Percentiles rank a stretch among this genome's conserved stretches.
phyloP scores from a whole-genome alignment of 1,140 invertebrate genomes.

The Choristoneura fumiferana region DNA sequence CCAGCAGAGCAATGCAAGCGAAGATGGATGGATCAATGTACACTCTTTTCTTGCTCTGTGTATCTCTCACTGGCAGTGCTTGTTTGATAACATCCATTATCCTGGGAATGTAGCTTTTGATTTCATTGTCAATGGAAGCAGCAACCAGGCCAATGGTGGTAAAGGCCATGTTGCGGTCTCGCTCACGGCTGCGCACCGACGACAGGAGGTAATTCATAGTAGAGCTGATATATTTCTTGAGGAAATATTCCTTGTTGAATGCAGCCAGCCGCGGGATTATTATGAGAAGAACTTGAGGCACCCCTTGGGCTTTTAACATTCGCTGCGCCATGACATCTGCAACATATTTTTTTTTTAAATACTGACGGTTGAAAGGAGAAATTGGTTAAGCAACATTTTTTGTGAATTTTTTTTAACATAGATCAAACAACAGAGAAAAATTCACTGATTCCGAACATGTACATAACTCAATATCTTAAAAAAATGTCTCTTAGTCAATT shows the following conservation, averaged over 20 bases:
- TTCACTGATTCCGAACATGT: no score
- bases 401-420: no score
- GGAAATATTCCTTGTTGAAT: conserved; percentile 92
- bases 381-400: no score
- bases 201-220: conserved; percentile 89
- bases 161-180: conserved; percentile 92
- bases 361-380: no score
- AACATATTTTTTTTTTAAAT: no score
- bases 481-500: no score
- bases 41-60: conserved; percentile 84
- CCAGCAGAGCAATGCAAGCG: conserved; percentile 95
- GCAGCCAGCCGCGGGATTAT: conserved; percentile 96
- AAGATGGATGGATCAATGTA: conserved; percentile 94
- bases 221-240: conserved; percentile 86
- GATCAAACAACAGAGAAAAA: no score
- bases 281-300: conserved; percentile 92
- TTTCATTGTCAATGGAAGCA: conserved; percentile 91
- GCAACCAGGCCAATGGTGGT: conserved; percentile 94
- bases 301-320: conserved; percentile 85
- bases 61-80: conserved; percentile 89
- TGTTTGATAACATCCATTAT: conserved; percentile 93
- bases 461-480: no score
- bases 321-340: conserved; percentile 88
- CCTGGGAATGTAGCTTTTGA: conserved; percentile 87
- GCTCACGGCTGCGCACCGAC: conserved; percentile 87